Conservation (phyloP, 2,797 vertebrate species). For the Oreochromis mossambicus region DNA sequence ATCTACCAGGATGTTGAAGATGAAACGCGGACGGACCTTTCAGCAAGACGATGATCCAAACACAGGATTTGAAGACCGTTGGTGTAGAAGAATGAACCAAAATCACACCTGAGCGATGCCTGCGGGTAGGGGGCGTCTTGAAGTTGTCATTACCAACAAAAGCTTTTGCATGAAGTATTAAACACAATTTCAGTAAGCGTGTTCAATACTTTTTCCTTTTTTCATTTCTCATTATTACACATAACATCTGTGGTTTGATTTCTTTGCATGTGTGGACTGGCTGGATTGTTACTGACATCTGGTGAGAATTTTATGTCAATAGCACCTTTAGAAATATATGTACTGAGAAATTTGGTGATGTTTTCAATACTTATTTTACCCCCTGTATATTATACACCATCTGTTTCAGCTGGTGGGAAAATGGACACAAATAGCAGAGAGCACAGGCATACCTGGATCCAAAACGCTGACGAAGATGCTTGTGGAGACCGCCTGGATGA, state of each 20-base stretch:
- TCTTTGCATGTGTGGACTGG: too few species aligned
- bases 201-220: too few species aligned
- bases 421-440: conserved; percentile 31
- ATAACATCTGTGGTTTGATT: too few species aligned
- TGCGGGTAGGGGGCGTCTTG: too few species aligned
- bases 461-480: background rate
- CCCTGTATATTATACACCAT: background rate
- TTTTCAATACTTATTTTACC: background rate
- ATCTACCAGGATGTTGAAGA: background rate
- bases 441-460: background rate
- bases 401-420: conserved; percentile 46
- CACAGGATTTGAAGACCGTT: background rate
- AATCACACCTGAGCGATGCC: too few species aligned
- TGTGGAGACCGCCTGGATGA: background rate
- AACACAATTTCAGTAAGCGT: too few species aligned
- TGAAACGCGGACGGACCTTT: background rate
- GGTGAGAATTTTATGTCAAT: too few species aligned
- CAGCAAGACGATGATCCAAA: background rate
- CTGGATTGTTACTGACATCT: too few species aligned
- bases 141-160: too few species aligned
- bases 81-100: too few species aligned
- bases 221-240: too few species aligned
- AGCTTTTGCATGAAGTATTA: too few species aligned
- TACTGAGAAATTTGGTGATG: background rate
- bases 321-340: background rate